phyloP scores from a whole-genome alignment of 2,113 vertebrate genomes.

The Neolamprologus toae region DNA sequence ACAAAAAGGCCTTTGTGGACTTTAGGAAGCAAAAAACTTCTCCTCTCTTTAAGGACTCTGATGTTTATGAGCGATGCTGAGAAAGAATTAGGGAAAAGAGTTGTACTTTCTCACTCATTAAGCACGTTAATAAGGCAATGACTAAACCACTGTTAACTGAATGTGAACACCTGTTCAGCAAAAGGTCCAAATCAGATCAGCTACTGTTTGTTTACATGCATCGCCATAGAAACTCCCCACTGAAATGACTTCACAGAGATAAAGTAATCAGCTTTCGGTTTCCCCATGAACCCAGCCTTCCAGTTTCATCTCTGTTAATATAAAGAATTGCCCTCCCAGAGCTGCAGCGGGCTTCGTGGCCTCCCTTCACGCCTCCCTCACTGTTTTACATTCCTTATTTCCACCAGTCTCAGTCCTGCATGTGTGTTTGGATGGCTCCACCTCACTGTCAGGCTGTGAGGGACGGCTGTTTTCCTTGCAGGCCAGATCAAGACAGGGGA shows the following conservation, averaged over 20 bases:
- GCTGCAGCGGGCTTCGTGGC: slow-evolving; percentile 22
- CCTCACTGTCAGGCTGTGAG: slow-evolving; percentile 63
- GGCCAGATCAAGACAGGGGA: slow-evolving; percentile 66
- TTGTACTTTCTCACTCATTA: background rate
- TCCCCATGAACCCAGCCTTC: slow-evolving; percentile 5
- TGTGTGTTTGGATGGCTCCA: slow-evolving; percentile 64
- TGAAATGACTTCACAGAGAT: slow-evolving; percentile 13
- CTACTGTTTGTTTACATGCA: slow-evolving; percentile 16
- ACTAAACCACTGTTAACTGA: slow-evolving; percentile 17
- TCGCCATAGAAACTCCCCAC: slow-evolving; percentile 22
- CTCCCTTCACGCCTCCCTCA: slow-evolving; percentile 21
- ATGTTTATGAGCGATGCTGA: slow-evolving; percentile 65
- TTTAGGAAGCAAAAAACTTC: slow-evolving; percentile 62
- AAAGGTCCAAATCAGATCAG: slow-evolving; percentile 19
- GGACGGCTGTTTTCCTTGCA: slow-evolving; percentile 67
- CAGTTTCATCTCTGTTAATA: slow-evolving; percentile 25
- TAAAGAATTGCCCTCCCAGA: slow-evolving; percentile 32
- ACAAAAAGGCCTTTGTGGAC: slow-evolving; percentile 88
- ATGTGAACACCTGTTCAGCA: slow-evolving; percentile 52
- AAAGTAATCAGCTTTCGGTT: slow-evolving; percentile 33
- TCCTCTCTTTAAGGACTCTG: slow-evolving; percentile 44
- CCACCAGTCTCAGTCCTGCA: slow-evolving; percentile 52
- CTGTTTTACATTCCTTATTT: slow-evolving; percentile 56
- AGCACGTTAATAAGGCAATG: slow-evolving; percentile 8
- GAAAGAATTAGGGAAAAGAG: background rate